Evolutionary conservation across 2,888 invertebrate species (phyloP).

Genomic region (Ophion costatus): DNA sequence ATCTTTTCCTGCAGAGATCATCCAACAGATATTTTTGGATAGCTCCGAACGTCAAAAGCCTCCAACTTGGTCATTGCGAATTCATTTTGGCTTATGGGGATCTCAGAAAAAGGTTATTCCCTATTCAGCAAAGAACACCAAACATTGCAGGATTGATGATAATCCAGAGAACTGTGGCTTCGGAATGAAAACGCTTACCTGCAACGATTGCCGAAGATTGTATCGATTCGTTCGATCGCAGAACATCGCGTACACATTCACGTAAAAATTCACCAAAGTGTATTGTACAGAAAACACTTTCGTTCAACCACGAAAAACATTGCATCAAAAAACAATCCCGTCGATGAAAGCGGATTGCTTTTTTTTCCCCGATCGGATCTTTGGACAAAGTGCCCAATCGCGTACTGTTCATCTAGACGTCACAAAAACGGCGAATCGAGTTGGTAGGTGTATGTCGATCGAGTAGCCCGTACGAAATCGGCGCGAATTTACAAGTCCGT

Average conservation of each 20-base stretch:
- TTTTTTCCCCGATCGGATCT: neutral
- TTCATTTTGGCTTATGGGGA: too few species aligned
- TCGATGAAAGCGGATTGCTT: neutral
- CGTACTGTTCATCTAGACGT: neutral
- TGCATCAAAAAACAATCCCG: neutral
- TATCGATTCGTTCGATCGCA: neutral
- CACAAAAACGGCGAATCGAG: neutral
- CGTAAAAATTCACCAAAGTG: neutral
- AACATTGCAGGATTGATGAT: too few species aligned
- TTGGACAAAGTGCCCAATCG: neutral
- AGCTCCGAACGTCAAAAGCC: too few species aligned
- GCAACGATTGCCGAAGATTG: neutral
- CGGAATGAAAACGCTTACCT: neutral
- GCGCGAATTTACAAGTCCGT: neutral
- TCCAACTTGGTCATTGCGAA: too few species aligned
- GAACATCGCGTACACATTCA: neutral
- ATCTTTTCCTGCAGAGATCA: too few species aligned
- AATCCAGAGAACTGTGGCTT: neutral
- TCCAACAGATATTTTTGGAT: too few species aligned
- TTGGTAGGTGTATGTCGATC: neutral
- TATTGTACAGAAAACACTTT: neutral
- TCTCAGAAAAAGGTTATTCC: too few species aligned
- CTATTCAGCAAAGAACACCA: too few species aligned
- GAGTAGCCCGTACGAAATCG: neutral
- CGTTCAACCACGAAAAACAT: neutral